Evolutionary conservation across 2,888 invertebrate species (phyloP).

Genomic region (Eupsilia transversa): DNA sequence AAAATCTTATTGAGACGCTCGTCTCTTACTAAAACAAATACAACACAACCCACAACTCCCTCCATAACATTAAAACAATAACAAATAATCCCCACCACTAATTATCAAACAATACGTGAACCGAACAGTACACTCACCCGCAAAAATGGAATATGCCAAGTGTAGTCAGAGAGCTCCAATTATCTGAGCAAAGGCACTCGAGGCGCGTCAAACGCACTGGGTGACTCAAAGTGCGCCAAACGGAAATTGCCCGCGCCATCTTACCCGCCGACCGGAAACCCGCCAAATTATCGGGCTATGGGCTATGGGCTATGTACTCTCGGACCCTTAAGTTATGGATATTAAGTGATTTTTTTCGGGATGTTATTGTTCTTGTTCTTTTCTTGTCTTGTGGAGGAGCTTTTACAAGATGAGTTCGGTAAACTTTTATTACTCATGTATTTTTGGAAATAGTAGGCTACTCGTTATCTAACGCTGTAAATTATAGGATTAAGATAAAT

Average conservation of each 20-base stretch:
- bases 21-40: background rate
- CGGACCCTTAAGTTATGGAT: slow-evolving; percentile 54
- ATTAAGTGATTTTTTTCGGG: slow-evolving; percentile 48
- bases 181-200: slow-evolving; percentile 65
- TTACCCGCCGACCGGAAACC: slow-evolving; percentile 79
- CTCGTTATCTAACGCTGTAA: background rate
- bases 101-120: slow-evolving; percentile 36
- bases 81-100: background rate
- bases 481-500: background rate
- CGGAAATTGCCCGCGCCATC: slow-evolving; percentile 83
- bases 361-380: slow-evolving; percentile 18
- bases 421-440: background rate
- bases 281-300: slow-evolving; percentile 74
- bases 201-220: slow-evolving; percentile 78
- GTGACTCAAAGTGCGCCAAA: slow-evolving; percentile 69
- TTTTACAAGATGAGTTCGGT: background rate
- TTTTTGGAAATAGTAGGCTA: background rate
- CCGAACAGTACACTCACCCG: slow-evolving; percentile 18
- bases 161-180: slow-evolving; percentile 63
- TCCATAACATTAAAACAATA: slow-evolving; percentile 2
- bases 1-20: background rate
- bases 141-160: slow-evolving; percentile 56
- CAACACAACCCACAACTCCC: too few species aligned
- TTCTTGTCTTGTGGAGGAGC: background rate
- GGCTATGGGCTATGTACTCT: slow-evolving; percentile 48